Evolutionary conservation across 2,888 invertebrate species (phyloP), one percentile per base, ranked within the genome.

Genomic region (Hetaerina titia): DNA sequence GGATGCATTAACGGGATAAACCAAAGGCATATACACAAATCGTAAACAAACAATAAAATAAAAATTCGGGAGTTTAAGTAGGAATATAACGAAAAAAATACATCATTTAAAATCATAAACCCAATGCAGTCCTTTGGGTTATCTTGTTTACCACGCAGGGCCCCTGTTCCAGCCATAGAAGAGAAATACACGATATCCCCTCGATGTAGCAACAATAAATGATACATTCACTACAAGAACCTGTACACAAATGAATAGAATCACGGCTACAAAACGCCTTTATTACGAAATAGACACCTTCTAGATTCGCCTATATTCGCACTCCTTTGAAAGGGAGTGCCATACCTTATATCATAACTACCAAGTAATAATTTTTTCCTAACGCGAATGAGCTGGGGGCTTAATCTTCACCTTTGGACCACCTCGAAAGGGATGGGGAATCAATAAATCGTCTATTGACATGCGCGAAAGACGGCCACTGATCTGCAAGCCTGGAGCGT

Each of bases 261-360:
- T 13, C 81, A 2, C 25, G 81, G 81, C 81, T 31, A 81, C 13
- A 5, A 45, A 81, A 5, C 15, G 81, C 81, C 81, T 25, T 81
- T 22, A 81, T 81, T 81, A 81, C 25, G 25, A 81, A 31, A 81
- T 81, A 81, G 81, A 31, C 81, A 81, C 81, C 81, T 81, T 81
- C 81, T 81, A 81, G 81, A 81, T 81, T 81, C 81, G 81, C 81
- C 81, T 31, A 81, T 81, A 31, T 81, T 31, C 25, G 31, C 81
- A 81, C 25, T 81, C 81, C 31, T 81, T 6, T 6, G 25, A 31
- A 81, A 31, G 4, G 81, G 31, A 81, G 25, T 31, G 7, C 15
- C 81, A 81, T 31, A 81, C 25, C 45, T 25, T 81, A 31, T 81
- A 81, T 31, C 31, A 81, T 25, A 81, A 25, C 81, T 81, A 31